Evolutionary conservation across 2,888 invertebrate genomes (phyloP), one percentile per base, ranked within the genome.

Genomic region (Geotrupes spiniger): DNA sequence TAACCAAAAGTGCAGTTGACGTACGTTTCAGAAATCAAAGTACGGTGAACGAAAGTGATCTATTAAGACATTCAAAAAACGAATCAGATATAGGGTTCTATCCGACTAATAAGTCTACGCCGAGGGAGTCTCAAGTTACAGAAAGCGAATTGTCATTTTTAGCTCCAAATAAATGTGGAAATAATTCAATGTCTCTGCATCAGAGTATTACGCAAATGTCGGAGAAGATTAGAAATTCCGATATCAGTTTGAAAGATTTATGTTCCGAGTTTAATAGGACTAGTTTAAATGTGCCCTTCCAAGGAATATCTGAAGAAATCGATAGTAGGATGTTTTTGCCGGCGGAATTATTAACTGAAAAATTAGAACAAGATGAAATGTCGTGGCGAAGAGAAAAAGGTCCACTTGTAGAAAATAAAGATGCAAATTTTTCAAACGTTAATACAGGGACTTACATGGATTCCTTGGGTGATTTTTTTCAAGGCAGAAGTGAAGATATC

Each of bases 381-480:
- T 74, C 71, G 1, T 76, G 75, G 71, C 64, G 66, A 27, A 66
- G 69, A 25, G 61, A 67, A 47, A 58, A 63, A 36, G 33, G 66
- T 62, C 3, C n/a, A n/a, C n/a, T 21, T 6, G 6, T 21, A 3
- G 21, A 21, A 21, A 21, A 6, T 21, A 21, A 21, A 21, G 21
- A 21, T 21, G 6, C 6, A 3, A 21, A 21, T 21, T n/a, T 41
- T 65, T 14, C 66, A 65, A 28, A 43, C 52, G 9, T 11, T 15
- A 17, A 25, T 15, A 21, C 33, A 26, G 26, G 26, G 5, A 9
- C 25, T 43, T 3, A 26, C 33, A 39, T 31, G 10, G 42, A 42
- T 29, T 31, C 28, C 1, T 44, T 53, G 29, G 73, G 74, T 15
- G 72, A 74, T 56, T 78, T 72, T 60, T 78, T 78, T 50, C 62